These are phyloP conservation scores for Spodoptera exigua DNA, from an alignment of 2,888 invertebrate species.

Conservation along the genomic window DNA sequence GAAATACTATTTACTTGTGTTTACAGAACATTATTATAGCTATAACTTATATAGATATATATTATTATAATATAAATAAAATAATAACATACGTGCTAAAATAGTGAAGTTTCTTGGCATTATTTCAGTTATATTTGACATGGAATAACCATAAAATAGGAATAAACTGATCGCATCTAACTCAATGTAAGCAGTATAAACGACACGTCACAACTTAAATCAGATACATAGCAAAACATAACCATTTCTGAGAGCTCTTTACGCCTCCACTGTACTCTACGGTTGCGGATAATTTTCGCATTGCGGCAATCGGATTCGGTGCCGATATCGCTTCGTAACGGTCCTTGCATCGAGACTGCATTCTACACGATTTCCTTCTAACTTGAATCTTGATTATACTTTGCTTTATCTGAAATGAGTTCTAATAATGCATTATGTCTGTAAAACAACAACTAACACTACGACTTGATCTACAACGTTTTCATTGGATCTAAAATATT, in stretches of 20 bases:
- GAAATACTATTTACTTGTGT: conserved; percentile 39
- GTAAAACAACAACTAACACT: conserved; percentile 49
- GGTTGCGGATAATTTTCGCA: conserved; percentile 85
- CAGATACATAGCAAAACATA: conserved; percentile 86
- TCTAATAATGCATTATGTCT: conserved; percentile 57
- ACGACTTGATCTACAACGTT: conserved; percentile 41
- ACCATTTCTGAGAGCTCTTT: conserved; percentile 82
- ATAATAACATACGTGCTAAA: conserved; percentile 49
- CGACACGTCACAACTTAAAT: conserved; percentile 82
- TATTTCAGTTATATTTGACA: conserved; percentile 66
- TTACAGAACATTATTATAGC: too few species aligned
- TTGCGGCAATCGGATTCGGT: conserved; percentile 84
- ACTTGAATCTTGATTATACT: conserved; percentile 75
- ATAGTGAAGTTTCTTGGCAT: conserved; percentile 48
- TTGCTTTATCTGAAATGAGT: conserved; percentile 68
- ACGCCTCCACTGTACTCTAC: conserved; percentile 79
- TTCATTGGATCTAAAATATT: conserved; percentile 32
- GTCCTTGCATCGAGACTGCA: conserved; percentile 80
- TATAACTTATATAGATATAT: too few species aligned
- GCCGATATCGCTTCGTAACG: conserved; percentile 83
- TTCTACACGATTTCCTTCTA: conserved; percentile 76
- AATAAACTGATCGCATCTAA: conserved; percentile 80
- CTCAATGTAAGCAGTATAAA: conserved; percentile 79
- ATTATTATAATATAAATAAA: conserved; percentile 46
- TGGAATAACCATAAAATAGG: conserved; percentile 73